Evolutionary conservation across 2,797 vertebrate genomes (phyloP).

Genomic region (Hippocampus kuda): DNA sequence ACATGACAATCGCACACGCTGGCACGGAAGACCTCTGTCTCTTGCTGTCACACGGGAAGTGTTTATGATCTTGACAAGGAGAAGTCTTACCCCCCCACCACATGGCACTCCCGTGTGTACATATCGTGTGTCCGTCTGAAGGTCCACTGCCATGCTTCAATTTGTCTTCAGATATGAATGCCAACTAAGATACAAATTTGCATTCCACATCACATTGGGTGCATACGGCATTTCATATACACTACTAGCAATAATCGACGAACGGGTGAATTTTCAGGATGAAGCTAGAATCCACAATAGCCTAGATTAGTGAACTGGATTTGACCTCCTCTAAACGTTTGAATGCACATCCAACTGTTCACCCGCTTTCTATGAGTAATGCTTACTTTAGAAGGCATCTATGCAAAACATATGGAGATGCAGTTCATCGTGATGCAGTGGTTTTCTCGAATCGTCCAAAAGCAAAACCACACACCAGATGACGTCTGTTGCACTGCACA

Average conservation of each 20-base stretch:
- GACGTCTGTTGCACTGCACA: not conserved
- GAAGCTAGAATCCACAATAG: not conserved
- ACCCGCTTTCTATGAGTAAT: constrained; percentile 5
- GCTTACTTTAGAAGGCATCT: not conserved
- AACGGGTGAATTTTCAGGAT: constrained; percentile 21
- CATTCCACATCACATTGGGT: constrained; percentile 24
- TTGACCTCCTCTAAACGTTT: not conserved
- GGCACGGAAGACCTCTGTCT: not conserved
- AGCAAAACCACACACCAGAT: constrained; percentile 25
- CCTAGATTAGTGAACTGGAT: not conserved
- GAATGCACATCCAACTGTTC: not conserved
- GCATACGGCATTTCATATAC: constrained; percentile 8
- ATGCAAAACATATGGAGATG: not conserved
- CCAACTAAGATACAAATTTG: constrained; percentile 31
- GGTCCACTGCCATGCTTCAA: constrained; percentile 32
- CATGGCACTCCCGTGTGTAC: not conserved
- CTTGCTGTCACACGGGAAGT: not conserved
- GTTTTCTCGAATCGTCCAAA: constrained; percentile 50
- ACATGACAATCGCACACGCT: not conserved
- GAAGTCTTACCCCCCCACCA: no score
- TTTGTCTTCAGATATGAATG: constrained; percentile 51
- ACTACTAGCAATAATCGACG: constrained; percentile 3
- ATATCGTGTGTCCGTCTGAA: constrained; percentile 11
- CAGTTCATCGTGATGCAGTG: constrained; percentile 45
- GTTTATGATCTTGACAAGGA: not conserved